phyloP scores from a whole-genome alignment of 2,888 invertebrate genomes.

The Neria commutata region DNA sequence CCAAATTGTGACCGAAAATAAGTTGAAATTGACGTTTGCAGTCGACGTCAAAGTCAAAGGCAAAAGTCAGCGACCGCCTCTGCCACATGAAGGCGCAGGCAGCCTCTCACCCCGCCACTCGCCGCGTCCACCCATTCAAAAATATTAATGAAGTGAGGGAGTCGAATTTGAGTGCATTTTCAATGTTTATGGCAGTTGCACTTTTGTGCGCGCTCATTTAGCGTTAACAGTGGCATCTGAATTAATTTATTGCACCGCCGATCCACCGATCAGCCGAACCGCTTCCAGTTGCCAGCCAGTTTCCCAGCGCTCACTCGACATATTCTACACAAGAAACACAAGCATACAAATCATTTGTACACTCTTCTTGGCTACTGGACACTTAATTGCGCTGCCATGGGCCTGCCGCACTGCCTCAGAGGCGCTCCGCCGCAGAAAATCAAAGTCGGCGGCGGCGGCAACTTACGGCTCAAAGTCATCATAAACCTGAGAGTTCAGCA shows the following conservation, averaged over 20 bases:
- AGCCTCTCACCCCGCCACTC: no score
- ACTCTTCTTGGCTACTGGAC: conserved; percentile 20
- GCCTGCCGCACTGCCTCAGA: neutral
- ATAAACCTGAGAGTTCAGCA: neutral
- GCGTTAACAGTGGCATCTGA: neutral
- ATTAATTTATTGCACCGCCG: neutral
- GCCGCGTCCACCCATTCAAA: no score
- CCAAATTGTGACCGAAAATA: no score
- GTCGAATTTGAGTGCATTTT: no score
- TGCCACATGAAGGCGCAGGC: no score
- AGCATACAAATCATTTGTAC: conserved; percentile 14
- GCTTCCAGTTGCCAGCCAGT: no score
- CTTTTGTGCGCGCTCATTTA: neutral
- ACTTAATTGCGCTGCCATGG: conserved; percentile 6
- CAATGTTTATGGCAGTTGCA: neutral
- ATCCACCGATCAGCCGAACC: no score
- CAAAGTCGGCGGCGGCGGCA: neutral
- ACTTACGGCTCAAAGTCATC: no score
- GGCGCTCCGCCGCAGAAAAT: neutral
- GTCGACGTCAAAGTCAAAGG: no score
- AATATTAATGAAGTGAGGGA: neutral
- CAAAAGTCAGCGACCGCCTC: no score
- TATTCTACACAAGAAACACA: no score
- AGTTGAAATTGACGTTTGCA: no score
- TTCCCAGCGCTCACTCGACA: neutral